A percentile compares a stretch with the other conserved stretches of the same genome.
These are phyloP conservation scores for Palloptera scutellata DNA, from an alignment of 2,888 invertebrate species.

Conservation along the genomic window DNA sequence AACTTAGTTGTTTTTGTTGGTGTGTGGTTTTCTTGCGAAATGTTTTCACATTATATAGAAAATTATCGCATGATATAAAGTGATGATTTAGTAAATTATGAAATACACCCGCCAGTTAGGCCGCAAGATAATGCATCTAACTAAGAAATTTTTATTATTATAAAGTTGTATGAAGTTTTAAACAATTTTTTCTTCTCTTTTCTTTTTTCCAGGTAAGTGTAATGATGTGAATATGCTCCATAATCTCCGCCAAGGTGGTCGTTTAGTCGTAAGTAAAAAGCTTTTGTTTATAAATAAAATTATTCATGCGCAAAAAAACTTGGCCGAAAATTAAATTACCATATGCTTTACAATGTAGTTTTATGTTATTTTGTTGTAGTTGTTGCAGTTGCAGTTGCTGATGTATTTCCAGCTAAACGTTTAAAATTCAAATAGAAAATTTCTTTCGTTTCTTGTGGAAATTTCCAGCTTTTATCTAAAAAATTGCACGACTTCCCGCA, in stretches of 20 bases:
- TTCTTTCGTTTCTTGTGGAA: not conserved
- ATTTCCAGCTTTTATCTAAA: slow-evolving; percentile 4
- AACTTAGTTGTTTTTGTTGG: too few species aligned
- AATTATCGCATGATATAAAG: too few species aligned
- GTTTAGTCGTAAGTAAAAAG: not conserved
- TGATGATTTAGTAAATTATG: too few species aligned
- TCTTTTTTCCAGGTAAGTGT: slow-evolving; percentile 23
- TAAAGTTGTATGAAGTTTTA: not conserved
- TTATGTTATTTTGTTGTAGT: not conserved
- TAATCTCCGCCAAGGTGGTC: not conserved
- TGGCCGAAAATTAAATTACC: not conserved
- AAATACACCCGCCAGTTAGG: too few species aligned
- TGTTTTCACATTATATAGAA: too few species aligned
- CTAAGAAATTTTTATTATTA: too few species aligned
- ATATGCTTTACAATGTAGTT: not conserved
- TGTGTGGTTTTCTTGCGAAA: too few species aligned
- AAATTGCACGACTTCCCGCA: slow-evolving; percentile 10
- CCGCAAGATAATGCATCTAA: too few species aligned
- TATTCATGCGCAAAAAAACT: slow-evolving; percentile 3
- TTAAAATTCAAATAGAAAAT: not conserved
- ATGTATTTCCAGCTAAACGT: not conserved
- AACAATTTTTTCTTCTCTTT: not conserved
- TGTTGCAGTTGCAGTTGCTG: not conserved
- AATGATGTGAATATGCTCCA: not conserved
- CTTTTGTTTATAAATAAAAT: not conserved